phyloP scores from a whole-genome alignment of 2,888 invertebrate genomes.

The Polydrusus tereticollis region DNA sequence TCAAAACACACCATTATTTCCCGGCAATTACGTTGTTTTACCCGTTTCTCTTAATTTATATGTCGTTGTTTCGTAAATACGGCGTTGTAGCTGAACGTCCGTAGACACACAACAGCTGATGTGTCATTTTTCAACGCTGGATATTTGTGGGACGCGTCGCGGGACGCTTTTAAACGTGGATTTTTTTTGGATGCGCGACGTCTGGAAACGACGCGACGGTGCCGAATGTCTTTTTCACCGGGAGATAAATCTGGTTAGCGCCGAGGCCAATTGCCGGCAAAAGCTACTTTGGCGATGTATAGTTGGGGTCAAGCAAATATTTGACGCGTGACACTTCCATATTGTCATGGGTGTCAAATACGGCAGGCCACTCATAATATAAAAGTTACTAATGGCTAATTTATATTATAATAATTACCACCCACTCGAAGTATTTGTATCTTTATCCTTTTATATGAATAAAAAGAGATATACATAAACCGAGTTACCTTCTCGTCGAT shows the following conservation, averaged over 20 bases:
- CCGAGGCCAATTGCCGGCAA: too few species aligned
- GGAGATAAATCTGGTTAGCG: neutral
- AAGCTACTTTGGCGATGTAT: too few species aligned
- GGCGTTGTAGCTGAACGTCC: constrained; percentile 32
- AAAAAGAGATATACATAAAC: too few species aligned
- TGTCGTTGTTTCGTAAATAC: constrained; percentile 57
- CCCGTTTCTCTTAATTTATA: constrained; percentile 58
- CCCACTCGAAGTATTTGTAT: too few species aligned
- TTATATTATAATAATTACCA: too few species aligned
- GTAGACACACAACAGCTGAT: constrained; percentile 58
- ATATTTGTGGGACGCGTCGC: constrained; percentile 56
- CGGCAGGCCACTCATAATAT: too few species aligned
- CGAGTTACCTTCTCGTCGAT: too few species aligned
- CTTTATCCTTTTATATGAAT: too few species aligned
- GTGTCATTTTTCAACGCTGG: constrained; percentile 59
- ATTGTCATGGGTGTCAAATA: too few species aligned
- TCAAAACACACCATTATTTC: constrained; percentile 56
- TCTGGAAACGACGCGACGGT: constrained; percentile 2
- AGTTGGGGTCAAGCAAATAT: too few species aligned
- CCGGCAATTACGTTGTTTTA: constrained; percentile 55
- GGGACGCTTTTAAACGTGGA: constrained; percentile 44
- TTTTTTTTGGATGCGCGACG: constrained; percentile 45
- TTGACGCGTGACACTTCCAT: too few species aligned
- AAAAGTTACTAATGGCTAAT: too few species aligned
- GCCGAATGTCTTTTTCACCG: neutral